phyloP scores from a whole-genome alignment of 1,140 invertebrate genomes.

The Plodia interpunctella region DNA sequence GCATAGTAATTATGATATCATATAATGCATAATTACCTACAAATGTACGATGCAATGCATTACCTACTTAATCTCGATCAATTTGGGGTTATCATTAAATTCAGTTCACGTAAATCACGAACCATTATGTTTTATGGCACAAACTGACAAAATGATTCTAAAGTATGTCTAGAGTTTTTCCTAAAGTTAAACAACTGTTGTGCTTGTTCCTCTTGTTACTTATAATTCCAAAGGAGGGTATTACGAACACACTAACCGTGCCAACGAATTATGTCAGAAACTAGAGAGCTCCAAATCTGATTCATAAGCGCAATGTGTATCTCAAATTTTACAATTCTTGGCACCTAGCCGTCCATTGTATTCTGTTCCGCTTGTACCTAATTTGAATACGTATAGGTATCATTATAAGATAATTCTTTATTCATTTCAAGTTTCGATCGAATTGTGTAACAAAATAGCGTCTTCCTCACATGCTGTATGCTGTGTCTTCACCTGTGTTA shows the following conservation, averaged over 20 bases:
- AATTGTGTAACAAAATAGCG: too few species aligned
- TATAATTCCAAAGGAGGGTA: slow-evolving; percentile 24
- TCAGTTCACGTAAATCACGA: not conserved
- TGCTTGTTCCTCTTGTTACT: slow-evolving; percentile 15
- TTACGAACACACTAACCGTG: slow-evolving; percentile 19
- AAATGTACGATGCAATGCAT: too few species aligned
- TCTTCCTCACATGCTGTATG: too few species aligned
- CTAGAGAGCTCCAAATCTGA: slow-evolving; percentile 13
- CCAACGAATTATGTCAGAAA: slow-evolving; percentile 26
- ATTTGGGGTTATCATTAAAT: not conserved
- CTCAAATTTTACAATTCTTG: slow-evolving; percentile 8
- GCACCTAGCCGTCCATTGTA: not conserved
- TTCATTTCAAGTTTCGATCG: too few species aligned
- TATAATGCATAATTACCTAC: too few species aligned
- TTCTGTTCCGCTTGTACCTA: slow-evolving; percentile 1
- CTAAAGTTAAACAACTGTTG: not conserved
- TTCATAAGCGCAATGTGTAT: slow-evolving; percentile 25
- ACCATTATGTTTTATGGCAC: too few species aligned
- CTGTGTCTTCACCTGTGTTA: too few species aligned
- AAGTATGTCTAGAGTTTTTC: too few species aligned
- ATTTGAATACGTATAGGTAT: not conserved
- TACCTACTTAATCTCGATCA: too few species aligned
- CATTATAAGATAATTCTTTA: too few species aligned
- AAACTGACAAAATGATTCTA: not conserved
- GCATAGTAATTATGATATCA: too few species aligned